phyloP scores from a whole-genome alignment of 2,888 invertebrate species.

The Parascotia fuliginaria region DNA sequence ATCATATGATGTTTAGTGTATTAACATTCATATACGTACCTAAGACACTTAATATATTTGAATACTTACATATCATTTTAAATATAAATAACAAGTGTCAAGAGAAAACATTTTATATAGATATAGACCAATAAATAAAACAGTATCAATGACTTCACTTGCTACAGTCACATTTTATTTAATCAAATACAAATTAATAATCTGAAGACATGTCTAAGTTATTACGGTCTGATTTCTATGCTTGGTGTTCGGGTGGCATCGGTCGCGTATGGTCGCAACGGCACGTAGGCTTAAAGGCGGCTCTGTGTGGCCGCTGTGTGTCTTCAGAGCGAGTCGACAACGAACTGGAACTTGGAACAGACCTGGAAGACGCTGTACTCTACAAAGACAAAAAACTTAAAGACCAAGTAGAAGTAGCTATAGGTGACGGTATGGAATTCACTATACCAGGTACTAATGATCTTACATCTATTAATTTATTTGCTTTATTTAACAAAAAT shows the following conservation, averaged over 20 bases:
- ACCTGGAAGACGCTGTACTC: conserved; percentile 93
- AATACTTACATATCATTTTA: too few species aligned
- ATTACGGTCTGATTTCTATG: conserved; percentile 82
- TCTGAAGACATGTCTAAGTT: conserved; percentile 28
- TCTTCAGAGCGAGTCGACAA: conserved; percentile 89
- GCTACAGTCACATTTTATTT: too few species aligned
- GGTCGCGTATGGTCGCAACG: conserved; percentile 64
- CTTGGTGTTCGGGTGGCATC: conserved; percentile 70
- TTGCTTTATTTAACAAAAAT: neutral
- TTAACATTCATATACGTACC: too few species aligned
- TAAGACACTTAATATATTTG: neutral
- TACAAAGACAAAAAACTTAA: conserved; percentile 95
- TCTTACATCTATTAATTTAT: conserved; percentile 1
- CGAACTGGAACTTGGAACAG: conserved; percentile 87
- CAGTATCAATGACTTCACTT: too few species aligned
- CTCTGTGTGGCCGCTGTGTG: conserved; percentile 88
- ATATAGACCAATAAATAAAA: too few species aligned
- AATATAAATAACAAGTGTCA: too few species aligned
- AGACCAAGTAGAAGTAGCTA: conserved; percentile 95
- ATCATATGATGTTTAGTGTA: neutral
- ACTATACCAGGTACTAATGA: conserved; percentile 91
- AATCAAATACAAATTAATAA: too few species aligned
- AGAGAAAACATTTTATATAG: too few species aligned
- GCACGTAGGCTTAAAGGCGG: conserved; percentile 84
- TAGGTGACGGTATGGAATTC: conserved; percentile 97